Conservation (phyloP, 2,797 vertebrate genomes). For the Danionella dracula region DNA sequence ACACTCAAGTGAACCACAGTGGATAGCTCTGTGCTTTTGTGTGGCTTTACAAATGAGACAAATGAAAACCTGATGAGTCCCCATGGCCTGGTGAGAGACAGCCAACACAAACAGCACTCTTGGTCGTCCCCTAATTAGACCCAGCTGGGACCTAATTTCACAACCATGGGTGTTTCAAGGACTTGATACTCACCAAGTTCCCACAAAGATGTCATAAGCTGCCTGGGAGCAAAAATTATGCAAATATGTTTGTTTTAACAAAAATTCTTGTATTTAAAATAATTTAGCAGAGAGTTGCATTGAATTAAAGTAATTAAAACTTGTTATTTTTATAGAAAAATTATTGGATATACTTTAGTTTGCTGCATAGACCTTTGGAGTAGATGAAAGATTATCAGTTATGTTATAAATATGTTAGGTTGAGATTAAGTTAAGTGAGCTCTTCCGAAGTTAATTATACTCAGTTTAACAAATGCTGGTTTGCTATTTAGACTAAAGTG, state of each 20-base stretch:
- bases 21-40: constrained; percentile 29
- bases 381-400: no score
- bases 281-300: no score
- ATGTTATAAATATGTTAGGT: no score
- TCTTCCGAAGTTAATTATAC: no score
- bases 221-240: constrained; percentile 19
- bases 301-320: no score
- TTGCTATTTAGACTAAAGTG: no score
- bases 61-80: constrained; percentile 47
- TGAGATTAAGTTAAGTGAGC: no score
- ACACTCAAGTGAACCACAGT: constrained; percentile 36
- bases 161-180: constrained; percentile 43
- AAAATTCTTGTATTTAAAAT: background rate
- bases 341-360: no score
- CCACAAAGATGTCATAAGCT: constrained; percentile 20
- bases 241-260: constrained; percentile 18
- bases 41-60: constrained; percentile 41
- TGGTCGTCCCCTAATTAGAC: constrained; percentile 48
- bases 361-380: no score
- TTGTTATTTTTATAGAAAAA: no score
- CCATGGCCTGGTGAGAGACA: constrained; percentile 38
- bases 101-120: constrained; percentile 41
- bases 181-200: constrained; percentile 14
- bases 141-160: constrained; percentile 47
- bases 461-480: no score